Base-by-base conservation (phyloP, 1,140 invertebrate species). In the Camponotus vicinus region DNA sequence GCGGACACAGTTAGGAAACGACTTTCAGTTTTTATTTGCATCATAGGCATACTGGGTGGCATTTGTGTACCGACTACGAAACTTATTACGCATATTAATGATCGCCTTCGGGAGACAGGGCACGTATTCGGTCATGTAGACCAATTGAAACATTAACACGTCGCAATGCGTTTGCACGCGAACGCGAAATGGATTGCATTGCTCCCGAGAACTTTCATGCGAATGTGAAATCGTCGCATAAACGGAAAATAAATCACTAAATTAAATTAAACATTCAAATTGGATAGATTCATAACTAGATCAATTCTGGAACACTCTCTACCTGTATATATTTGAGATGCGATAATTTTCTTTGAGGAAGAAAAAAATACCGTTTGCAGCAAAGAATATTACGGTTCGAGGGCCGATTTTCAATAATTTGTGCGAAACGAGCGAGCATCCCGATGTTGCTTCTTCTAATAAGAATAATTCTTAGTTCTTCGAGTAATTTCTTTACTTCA, bases 1-100 rank as follows among this genome's bases (percentile, higher is more conserved):
- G 37, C 70, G 49, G 15, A 64, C 61, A 87, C 89, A 90, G 49
- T 92, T 92, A 92, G 91, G 88, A 91, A 89, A 92, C 80, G 80
- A 88, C 90, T 92, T 92, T 93, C 92, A 90, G 90, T 82, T 89
- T 83, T 76, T 75, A 93, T 93, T 93, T 93, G 91, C 93, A 93
- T 93, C 89, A 89, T 88, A 63, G 83, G 77, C 78, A 66, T 79
- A 71, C 84, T 86, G 92, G 89, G 88, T 92, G 92, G 89, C 86
- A 92, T 91, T 92, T 91, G 84, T 91, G 86, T 91, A 93, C 92
- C 88, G 90, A 37, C 2, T 64, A 37, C 83, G 70, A 45, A 69
- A 42, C 91, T 91, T 91, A 92, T 90, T 86, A 88, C 90, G 91
- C 92, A 91, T 91, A 88, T 88, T 84, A 89, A 91, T 88, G 75